These are phyloP conservation scores for Cordilura impudica DNA, from an alignment of 2,888 invertebrate species.

Conservation along the genomic window DNA sequence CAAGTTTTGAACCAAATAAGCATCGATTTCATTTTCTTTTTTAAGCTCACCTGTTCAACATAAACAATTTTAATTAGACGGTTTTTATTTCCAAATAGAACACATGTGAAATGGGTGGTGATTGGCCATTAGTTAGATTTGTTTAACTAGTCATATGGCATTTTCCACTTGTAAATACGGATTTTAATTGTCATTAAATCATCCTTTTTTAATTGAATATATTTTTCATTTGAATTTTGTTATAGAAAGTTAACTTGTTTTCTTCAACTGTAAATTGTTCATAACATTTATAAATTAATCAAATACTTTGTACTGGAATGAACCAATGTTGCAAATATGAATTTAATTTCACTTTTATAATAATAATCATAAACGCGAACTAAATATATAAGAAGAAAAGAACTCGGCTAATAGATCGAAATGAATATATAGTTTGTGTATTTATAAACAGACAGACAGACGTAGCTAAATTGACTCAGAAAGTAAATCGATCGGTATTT, in stretches of 20 bases:
- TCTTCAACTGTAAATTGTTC: neutral
- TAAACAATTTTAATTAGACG: neutral
- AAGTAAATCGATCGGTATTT: too few relatives aligned
- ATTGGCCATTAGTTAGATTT: slow-evolving; percentile 34
- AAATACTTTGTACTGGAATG: neutral
- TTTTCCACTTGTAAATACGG: neutral
- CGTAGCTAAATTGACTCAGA: too few relatives aligned
- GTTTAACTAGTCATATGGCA: slow-evolving; percentile 42
- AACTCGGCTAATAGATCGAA: too few relatives aligned
- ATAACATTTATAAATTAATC: neutral
- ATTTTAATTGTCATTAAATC: neutral
- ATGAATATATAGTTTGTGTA: too few relatives aligned
- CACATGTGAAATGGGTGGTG: slow-evolving; percentile 29
- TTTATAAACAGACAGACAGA: too few relatives aligned
- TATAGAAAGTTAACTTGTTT: neutral
- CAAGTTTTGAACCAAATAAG: neutral
- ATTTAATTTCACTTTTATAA: neutral
- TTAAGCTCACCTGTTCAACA: neutral
- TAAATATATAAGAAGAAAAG: too few relatives aligned
- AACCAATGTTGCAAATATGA: neutral
- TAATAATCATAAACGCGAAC: too few relatives aligned
- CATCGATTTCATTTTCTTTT: neutral
- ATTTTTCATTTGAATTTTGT: neutral
- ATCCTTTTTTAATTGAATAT: neutral
- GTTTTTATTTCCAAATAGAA: neutral